Evolutionary conservation across 2,888 invertebrate genomes (phyloP).

Genomic region (Eristalis intricaria): DNA sequence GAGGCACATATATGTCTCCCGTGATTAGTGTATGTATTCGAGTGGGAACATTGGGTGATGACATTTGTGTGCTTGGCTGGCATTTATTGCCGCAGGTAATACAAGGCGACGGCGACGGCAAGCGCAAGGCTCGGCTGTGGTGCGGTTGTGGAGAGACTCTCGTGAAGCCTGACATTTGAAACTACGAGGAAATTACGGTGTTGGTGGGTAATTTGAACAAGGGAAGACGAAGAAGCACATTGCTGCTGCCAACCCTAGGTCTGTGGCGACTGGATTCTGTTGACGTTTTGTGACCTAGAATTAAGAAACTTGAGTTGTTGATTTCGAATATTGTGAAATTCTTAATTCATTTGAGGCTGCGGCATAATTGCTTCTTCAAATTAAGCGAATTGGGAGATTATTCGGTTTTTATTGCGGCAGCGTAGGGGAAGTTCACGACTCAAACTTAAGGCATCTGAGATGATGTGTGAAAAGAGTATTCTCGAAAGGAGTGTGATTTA

Average conservation of each 20-base stretch:
- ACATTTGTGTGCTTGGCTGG: conserved; percentile 16
- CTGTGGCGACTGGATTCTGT: background rate
- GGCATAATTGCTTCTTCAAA: background rate
- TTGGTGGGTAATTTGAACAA: conserved; percentile 22
- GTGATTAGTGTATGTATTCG: background rate
- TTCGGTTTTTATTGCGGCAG: background rate
- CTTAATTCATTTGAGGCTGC: background rate
- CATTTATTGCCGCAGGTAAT: conserved; percentile 24
- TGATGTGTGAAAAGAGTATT: too few relatives aligned
- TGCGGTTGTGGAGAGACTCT: background rate
- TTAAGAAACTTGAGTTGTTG: background rate
- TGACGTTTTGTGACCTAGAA: background rate
- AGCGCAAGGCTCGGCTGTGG: background rate
- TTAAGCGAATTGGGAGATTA: background rate
- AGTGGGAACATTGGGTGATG: conserved; percentile 26
- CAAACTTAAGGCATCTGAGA: too few relatives aligned
- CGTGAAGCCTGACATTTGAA: conserved; percentile 27
- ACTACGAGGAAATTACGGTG: conserved; percentile 9
- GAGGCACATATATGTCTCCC: background rate
- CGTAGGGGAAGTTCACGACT: background rate
- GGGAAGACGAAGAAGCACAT: conserved; percentile 11
- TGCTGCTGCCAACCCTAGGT: background rate
- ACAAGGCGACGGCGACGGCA: conserved; percentile 3
- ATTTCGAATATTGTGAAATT: conserved; percentile 6
- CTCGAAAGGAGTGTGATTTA: too few relatives aligned